A percentile compares a stretch with the other conserved stretches of the same genome.
These are phyloP conservation scores for Dendrolimus kikuchii DNA, from an alignment of 1,140 invertebrate genomes.

Conservation along the genomic window DNA sequence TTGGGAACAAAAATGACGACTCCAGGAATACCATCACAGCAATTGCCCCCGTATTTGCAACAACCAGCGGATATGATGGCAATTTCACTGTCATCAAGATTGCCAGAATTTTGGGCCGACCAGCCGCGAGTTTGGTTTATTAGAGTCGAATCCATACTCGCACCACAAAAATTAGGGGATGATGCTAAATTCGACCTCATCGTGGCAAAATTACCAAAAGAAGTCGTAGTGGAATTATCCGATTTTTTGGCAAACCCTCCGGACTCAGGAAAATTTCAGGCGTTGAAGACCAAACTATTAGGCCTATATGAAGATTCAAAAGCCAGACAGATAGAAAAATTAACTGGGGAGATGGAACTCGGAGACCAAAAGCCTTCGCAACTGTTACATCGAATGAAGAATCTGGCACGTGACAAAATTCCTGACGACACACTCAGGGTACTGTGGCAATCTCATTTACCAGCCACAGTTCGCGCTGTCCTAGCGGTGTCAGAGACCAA, in stretches of 20 bases:
- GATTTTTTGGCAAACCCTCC: slow-evolving; percentile 4
- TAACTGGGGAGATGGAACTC: slow-evolving; percentile 2
- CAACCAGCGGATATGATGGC: too few relatives aligned
- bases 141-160: not conserved
- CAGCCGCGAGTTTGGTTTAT: not conserved
- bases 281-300: not conserved
- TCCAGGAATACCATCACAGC: too few relatives aligned
- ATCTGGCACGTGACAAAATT: too few relatives aligned
- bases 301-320: slow-evolving; percentile 3
- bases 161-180: too few relatives aligned
- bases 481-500: slow-evolving; percentile 7
- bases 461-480: too few relatives aligned
- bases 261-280: not conserved
- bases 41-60: too few relatives aligned
- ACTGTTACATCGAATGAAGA: not conserved
- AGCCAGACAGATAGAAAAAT: slow-evolving; percentile 1
- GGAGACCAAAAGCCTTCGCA: slow-evolving; percentile 4
- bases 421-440: too few relatives aligned
- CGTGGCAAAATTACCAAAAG: too few relatives aligned
- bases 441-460: too few relatives aligned
- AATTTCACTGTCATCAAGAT: not conserved
- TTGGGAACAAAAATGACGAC: too few relatives aligned
- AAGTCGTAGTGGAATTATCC: too few relatives aligned
- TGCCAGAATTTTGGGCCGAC: not conserved
- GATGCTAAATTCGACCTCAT: too few relatives aligned